Percentiles rank a stretch among this genome's conserved stretches.
Conservation (phyloP, 2,113 vertebrate genomes). For the Periophthalmodon schlosseri region DNA sequence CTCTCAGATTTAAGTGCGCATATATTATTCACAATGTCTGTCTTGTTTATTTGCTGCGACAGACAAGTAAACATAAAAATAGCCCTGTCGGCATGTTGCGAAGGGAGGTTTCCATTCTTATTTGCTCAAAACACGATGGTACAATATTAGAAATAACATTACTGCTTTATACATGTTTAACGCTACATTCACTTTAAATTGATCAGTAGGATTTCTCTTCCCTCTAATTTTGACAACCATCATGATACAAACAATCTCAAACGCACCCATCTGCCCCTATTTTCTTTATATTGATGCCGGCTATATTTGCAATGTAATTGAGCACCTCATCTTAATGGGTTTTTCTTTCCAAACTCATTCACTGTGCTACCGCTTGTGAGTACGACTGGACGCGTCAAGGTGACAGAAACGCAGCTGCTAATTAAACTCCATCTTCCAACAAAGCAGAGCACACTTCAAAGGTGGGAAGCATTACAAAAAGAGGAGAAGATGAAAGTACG, state of each 20-base stretch:
- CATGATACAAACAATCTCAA: slow-evolving; percentile 5
- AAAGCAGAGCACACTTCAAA: slow-evolving; percentile 51
- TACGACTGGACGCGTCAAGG: slow-evolving; percentile 16
- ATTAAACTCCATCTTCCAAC: slow-evolving; percentile 41
- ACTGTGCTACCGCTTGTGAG: slow-evolving; percentile 10
- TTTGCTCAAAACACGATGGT: background rate
- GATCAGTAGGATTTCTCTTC: background rate
- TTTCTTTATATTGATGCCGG: background rate
- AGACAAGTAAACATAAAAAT: slow-evolving; percentile 17
- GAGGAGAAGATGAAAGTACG: slow-evolving; percentile 48
- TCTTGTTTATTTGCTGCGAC: slow-evolving; percentile 12
- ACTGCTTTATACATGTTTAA: background rate
- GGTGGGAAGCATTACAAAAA: slow-evolving; percentile 12
- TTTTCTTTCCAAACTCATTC: slow-evolving; percentile 18
- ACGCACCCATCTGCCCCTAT: slow-evolving; percentile 11
- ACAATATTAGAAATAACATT: background rate
- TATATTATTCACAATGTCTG: slow-evolving; percentile 15
- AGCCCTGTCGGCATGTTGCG: background rate
- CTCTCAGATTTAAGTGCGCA: background rate
- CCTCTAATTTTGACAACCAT: background rate
- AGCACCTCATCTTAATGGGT: background rate
- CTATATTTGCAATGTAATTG: background rate
- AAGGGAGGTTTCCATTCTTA: background rate
- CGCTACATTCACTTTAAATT: slow-evolving; percentile 7
- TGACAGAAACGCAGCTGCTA: slow-evolving; percentile 45